Evolutionary conservation across 2,113 vertebrate species (phyloP).

Genomic region (Nansenia antarctica): DNA sequence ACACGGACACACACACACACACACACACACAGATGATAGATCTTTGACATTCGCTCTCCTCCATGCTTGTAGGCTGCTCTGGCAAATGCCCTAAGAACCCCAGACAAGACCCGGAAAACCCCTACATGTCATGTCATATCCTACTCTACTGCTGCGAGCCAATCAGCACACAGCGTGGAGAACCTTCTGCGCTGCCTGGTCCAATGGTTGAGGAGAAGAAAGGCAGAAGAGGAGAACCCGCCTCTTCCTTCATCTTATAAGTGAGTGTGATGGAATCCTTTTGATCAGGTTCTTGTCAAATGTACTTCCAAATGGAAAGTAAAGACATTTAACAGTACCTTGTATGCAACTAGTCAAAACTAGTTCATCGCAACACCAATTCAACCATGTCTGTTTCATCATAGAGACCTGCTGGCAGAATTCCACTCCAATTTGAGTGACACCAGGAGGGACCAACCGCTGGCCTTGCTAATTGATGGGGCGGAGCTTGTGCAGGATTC

Average conservation of each 20-base stretch:
- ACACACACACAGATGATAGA: too few species aligned
- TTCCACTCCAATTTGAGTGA: conserved; percentile 65
- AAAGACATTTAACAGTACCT: too few species aligned
- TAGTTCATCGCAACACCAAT: not conserved
- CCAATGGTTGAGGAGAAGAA: conserved; percentile 62
- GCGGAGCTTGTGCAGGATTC: conserved; percentile 73
- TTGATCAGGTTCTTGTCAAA: not conserved
- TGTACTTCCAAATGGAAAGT: not conserved
- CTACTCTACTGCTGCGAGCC: conserved; percentile 81
- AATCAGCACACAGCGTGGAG: conserved; percentile 74
- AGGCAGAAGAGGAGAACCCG: conserved; percentile 36
- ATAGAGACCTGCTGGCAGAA: conserved; percentile 79
- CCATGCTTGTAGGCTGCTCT: conserved; percentile 68
- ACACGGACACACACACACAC: not conserved
- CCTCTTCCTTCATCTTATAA: conserved; percentile 71
- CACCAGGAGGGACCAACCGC: conserved; percentile 42
- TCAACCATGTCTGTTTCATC: not conserved
- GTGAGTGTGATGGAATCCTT: conserved; percentile 49
- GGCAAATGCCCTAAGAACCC: conserved; percentile 60
- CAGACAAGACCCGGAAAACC: conserved; percentile 40
- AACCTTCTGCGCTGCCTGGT: conserved; percentile 77
- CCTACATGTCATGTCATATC: conserved; percentile 71
- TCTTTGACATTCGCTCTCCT: not conserved
- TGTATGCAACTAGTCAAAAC: too few species aligned
- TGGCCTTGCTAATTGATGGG: conserved; percentile 81